Evolutionary conservation across 1,140 invertebrate species (phyloP).

Genomic region (Drosophila pruinosa): DNA sequence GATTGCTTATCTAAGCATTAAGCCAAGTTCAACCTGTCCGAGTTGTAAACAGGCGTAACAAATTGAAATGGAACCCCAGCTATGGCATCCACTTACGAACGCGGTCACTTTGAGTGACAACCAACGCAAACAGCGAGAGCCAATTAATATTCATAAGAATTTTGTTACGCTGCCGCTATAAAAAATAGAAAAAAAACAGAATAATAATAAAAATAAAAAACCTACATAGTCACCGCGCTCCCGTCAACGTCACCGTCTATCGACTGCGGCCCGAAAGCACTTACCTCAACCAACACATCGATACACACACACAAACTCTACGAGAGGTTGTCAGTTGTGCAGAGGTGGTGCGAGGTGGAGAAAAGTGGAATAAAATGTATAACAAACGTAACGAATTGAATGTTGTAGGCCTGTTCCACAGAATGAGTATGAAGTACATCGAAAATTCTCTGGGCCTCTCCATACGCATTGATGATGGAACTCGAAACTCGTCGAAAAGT

Average conservation of each 20-base stretch:
- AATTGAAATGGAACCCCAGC: slow-evolving; percentile 27
- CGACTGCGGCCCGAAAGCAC: slow-evolving; percentile 32
- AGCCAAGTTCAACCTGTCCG: slow-evolving; percentile 25
- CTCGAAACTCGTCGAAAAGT: slow-evolving; percentile 34
- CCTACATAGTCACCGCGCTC: slow-evolving; percentile 37
- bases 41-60: slow-evolving; percentile 31
- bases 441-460: slow-evolving; percentile 22
- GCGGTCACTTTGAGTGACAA: slow-evolving; percentile 37
- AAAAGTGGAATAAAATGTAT: slow-evolving; percentile 44
- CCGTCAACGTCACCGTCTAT: slow-evolving; percentile 30
- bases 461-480: slow-evolving; percentile 8
- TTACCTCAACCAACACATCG: slow-evolving; percentile 33
- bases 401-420: slow-evolving; percentile 39
- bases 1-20: slow-evolving; percentile 9
- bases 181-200: neutral
- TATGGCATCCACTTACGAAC: slow-evolving; percentile 36
- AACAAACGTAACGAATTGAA: slow-evolving; percentile 57
- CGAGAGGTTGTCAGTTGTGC: slow-evolving; percentile 1
- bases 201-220: slow-evolving; percentile 44
- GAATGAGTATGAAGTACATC: slow-evolving; percentile 13
- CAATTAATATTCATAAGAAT: slow-evolving; percentile 61
- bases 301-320: neutral
- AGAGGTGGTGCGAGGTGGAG: neutral
- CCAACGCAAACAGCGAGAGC: slow-evolving; percentile 39
- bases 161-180: slow-evolving; percentile 42